These are phyloP conservation scores for Halichondria panicea DNA, from an alignment of 37 sponge, comb jelly and placozoan species.

Conservation along the genomic window DNA sequence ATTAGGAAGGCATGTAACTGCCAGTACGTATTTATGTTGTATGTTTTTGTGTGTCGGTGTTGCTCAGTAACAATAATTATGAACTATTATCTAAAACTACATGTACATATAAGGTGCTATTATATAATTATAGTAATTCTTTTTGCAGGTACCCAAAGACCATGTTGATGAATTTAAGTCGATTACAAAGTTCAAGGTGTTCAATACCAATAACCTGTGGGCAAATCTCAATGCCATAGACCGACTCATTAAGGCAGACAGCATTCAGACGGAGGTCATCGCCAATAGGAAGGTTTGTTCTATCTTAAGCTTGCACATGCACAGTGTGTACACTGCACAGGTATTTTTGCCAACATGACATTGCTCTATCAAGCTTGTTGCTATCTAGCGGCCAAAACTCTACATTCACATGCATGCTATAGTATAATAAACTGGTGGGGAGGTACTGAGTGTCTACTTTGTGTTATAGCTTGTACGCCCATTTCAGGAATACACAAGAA, in stretches of 20 bases:
- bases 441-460: background rate
- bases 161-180: constrained; percentile 96
- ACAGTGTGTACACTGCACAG: too few relatives aligned
- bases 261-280: constrained; percentile 81
- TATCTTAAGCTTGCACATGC: too few relatives aligned
- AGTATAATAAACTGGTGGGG: background rate
- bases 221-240: constrained; percentile 74
- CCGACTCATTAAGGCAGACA: constrained; percentile 38
- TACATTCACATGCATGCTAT: background rate
- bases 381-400: too few relatives aligned
- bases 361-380: too few relatives aligned
- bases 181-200: constrained; percentile 91
- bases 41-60: too few relatives aligned
- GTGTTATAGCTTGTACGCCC: too few relatives aligned
- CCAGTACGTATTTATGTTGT: too few relatives aligned
- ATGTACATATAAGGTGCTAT: background rate
- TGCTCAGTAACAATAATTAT: too few relatives aligned
- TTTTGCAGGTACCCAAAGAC: constrained; percentile 39
- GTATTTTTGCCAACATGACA: too few relatives aligned
- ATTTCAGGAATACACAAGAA: too few relatives aligned
- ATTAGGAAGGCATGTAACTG: too few relatives aligned
- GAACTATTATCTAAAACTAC: background rate
- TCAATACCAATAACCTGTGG: constrained; percentile 99
- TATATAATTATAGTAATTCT: background rate
- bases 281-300: constrained; percentile 85